These are phyloP conservation scores for Sinocyclocheilus anshuiensis DNA, from an alignment of 2,113 vertebrate genomes.

Conservation along the genomic window DNA sequence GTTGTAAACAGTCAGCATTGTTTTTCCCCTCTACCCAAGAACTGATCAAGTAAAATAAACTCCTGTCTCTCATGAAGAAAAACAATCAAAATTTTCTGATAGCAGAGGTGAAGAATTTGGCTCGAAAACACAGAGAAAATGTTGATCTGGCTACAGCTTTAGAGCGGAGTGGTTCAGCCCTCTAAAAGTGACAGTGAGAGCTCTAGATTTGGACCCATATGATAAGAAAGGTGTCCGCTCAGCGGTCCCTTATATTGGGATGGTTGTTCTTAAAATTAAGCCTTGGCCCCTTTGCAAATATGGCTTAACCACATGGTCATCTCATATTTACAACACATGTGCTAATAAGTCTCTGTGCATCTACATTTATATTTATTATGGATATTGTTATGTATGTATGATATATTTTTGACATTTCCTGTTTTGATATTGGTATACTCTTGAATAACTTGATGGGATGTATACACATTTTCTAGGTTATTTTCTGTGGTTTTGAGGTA, in stretches of 20 bases:
- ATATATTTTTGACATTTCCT: conserved; percentile 58
- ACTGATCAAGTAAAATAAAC: conserved; percentile 70
- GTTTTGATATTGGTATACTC: conserved; percentile 66
- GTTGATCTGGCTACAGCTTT: conserved; percentile 84
- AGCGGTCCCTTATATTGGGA: conserved; percentile 75
- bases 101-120: conserved; percentile 83
- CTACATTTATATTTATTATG: conserved; percentile 60
- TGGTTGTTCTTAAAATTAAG: conserved; percentile 74
- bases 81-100: conserved; percentile 69
- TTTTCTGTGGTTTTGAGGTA: conserved; percentile 86
- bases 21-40: conserved; percentile 64
- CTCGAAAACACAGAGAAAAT: conserved; percentile 85
- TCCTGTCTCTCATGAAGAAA: conserved; percentile 80
- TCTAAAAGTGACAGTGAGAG: conserved; percentile 34
- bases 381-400: conserved; percentile 45
- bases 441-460: conserved; percentile 74
- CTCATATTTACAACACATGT: conserved; percentile 78
- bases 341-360: conserved; percentile 62
- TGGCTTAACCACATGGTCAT: conserved; percentile 84
- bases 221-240: conserved; percentile 69
- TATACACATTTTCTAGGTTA: conserved; percentile 86
- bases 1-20: conserved; percentile 80
- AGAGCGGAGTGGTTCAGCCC: conserved; percentile 64
- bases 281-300: conserved; percentile 82
- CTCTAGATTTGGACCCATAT: conserved; percentile 43